Evolutionary conservation across 2,888 invertebrate species (phyloP).

Genomic region (Bellardia bayeri): DNA sequence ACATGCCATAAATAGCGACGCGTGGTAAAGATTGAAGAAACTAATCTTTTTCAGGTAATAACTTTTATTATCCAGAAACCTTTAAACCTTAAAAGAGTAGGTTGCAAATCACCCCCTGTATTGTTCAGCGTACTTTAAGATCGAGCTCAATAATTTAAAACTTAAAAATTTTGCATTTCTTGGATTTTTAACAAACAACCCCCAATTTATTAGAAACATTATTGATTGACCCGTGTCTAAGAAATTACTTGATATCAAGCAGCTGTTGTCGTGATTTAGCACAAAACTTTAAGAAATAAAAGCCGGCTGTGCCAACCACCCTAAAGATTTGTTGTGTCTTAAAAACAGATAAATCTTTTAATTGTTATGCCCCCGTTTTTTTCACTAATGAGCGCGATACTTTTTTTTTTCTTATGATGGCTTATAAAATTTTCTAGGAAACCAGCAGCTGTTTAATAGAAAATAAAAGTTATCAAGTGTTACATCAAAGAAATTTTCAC

Average conservation of each 20-base stretch:
- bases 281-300: conserved; percentile 57
- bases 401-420: background rate
- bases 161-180: conserved; percentile 12
- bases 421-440: background rate
- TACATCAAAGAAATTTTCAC: conserved; percentile 5
- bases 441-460: conserved; percentile 22
- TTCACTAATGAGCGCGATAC: conserved; percentile 34
- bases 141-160: conserved; percentile 11
- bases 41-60: conserved; percentile 55
- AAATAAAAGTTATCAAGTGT: conserved; percentile 8
- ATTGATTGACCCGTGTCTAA: conserved; percentile 9
- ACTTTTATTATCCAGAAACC: background rate
- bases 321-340: conserved; percentile 11
- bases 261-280: conserved; percentile 56
- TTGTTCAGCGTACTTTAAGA: conserved; percentile 6
- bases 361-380: conserved; percentile 46
- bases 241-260: conserved; percentile 40
- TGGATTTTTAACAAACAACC: conserved; percentile 39
- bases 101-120: conserved; percentile 61
- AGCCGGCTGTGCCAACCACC: conserved; percentile 65
- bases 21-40: conserved; percentile 52
- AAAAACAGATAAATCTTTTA: conserved; percentile 44
- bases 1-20: conserved; percentile 56
- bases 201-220: conserved; percentile 58
- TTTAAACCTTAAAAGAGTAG: background rate